Evolutionary conservation across 1,140 invertebrate species (phyloP), one percentile per base, ranked within the genome.

Genomic region (Drosophila orosa): DNA sequence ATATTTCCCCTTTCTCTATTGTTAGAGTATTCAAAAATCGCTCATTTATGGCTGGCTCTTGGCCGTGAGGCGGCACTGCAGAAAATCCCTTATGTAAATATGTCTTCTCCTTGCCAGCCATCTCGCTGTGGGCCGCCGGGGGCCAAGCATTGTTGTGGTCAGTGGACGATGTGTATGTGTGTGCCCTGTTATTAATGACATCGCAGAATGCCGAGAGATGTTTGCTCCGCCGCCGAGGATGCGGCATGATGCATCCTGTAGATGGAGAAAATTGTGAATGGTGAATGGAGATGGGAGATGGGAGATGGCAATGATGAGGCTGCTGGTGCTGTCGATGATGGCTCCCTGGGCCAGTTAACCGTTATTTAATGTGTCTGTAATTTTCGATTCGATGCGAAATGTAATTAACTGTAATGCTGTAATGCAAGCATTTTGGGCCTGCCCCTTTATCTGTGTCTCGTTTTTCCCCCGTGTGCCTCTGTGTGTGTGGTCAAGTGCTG

Each of bases 71-170:
- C 63, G 83, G 75, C 66, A 67, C 75, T 74, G 72, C 83, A 83
- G 81, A 83, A 87, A 87, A 89, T 87, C 83, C 67, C 78, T 89
- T 87, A 87, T 86, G 83, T 80, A 86, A 86, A 86, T 86, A 86
- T 63, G 78, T 75, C 48, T 75, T 63, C 40, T 47, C 27, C n/a
- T 47, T 48, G 45, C 45, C 8, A 3, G 33, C 52, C 56, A 29
- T 33, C 35, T 55, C 39, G 25, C 33, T 54, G 62, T 65, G 37
- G 37, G 48, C 13, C 52, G n/a, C 37, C 13, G 7, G 22, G 29
- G 47, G 44, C 44, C 31, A 33, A 33, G 44, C 35, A 54, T 76
- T 74, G 37, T 42, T 65, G 54, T 45, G 69, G 63, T 69, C 61
- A 75, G 54, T 55, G 69, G 59, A 62, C 61, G 72, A 73, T 50